Conservation (phyloP, 2,113 vertebrate species). For the Sinosuthora webbiana region DNA sequence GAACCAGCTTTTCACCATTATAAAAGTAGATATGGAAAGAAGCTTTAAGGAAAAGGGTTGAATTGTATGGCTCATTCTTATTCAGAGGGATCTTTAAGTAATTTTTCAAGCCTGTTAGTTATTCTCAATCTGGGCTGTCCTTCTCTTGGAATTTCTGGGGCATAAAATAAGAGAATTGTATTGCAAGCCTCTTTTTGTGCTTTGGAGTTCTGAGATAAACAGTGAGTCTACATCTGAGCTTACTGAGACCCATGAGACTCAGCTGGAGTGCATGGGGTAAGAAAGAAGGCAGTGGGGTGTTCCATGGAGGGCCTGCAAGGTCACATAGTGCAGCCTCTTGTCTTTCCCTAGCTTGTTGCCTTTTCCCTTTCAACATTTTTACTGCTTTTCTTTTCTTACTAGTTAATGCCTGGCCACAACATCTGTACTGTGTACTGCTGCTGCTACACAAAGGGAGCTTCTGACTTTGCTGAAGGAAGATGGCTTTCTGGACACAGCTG, state of each 20-base stretch:
- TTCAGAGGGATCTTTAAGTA: background rate
- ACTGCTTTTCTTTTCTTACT: background rate
- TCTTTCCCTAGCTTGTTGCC: background rate
- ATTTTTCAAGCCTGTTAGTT: background rate
- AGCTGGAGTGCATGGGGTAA: background rate
- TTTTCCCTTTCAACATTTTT: background rate
- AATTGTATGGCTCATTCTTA: background rate
- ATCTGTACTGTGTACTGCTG: slow-evolving; percentile 64
- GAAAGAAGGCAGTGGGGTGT: background rate
- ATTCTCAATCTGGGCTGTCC: background rate
- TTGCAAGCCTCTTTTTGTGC: background rate
- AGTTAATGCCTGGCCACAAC: slow-evolving; percentile 81
- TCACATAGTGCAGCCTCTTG: background rate
- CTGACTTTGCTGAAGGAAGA: slow-evolving; percentile 69
- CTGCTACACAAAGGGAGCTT: slow-evolving; percentile 6
- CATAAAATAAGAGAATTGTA: background rate
- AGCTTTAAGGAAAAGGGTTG: background rate
- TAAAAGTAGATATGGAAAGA: background rate
- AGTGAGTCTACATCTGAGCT: background rate
- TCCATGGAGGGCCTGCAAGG: accelerated
- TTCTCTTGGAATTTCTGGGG: background rate
- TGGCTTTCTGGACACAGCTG: slow-evolving; percentile 89
- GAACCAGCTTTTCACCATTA: background rate
- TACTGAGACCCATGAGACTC: background rate
- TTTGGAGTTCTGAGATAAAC: background rate